Evolutionary conservation across 2,888 invertebrate genomes (phyloP).

Genomic region (Morinoia aosen): DNA sequence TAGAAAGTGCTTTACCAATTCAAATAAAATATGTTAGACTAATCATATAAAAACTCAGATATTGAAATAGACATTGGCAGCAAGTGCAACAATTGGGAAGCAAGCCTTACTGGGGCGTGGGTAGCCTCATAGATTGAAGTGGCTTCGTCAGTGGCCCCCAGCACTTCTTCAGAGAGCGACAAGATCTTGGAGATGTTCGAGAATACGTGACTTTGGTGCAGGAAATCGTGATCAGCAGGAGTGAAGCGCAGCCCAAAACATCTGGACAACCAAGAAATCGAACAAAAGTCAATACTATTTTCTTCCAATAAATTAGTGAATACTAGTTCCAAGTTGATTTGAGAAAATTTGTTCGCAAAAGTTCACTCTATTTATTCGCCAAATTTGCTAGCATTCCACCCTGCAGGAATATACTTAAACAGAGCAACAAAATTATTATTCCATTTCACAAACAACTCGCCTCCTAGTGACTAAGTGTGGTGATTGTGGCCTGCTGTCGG

Average conservation of each 20-base stretch:
- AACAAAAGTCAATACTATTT: not conserved
- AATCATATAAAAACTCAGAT: not conserved
- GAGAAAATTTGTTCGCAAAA: too few relatives aligned
- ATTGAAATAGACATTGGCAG: not conserved
- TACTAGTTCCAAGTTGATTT: too few relatives aligned
- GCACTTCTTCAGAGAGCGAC: slow-evolving; percentile 89
- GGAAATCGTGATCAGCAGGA: slow-evolving; percentile 89
- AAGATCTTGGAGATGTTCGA: slow-evolving; percentile 96
- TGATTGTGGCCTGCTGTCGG: too few relatives aligned
- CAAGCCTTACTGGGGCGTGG: slow-evolving; percentile 69
- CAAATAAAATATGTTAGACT: not conserved
- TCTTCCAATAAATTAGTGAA: not conserved
- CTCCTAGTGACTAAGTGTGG: too few relatives aligned
- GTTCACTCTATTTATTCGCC: too few relatives aligned
- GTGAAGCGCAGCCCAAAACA: slow-evolving; percentile 94
- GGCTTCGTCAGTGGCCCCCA: slow-evolving; percentile 72
- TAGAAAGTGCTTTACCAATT: not conserved
- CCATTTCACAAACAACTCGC: too few relatives aligned
- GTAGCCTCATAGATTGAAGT: slow-evolving; percentile 76
- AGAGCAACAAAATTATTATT: too few relatives aligned
- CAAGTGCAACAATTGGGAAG: not conserved
- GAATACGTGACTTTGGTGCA: slow-evolving; percentile 92
- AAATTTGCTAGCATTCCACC: too few relatives aligned
- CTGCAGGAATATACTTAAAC: too few relatives aligned
- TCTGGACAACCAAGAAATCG: slow-evolving; percentile 70